Conservation (phyloP, 2,888 invertebrate genomes). For the Halictus quadricinctus region DNA sequence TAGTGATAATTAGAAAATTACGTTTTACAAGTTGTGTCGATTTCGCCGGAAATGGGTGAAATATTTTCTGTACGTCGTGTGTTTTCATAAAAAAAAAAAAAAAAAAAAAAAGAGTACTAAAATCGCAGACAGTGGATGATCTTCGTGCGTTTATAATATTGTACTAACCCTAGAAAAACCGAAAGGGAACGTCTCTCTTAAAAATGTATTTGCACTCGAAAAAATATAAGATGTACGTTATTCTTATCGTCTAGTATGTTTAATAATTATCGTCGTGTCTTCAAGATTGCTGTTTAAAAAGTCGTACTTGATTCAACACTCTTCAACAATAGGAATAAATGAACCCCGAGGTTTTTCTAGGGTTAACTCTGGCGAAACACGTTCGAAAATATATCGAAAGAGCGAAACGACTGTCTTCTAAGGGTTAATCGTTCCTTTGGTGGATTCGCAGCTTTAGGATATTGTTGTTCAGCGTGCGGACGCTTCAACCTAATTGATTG, state of each 20-base stretch:
- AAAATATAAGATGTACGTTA: neutral
- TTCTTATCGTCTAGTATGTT: neutral
- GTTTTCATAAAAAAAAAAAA: no score
- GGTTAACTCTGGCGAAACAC: neutral
- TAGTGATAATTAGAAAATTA: no score
- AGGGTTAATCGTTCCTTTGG: slow-evolving; percentile 19
- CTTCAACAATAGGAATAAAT: neutral
- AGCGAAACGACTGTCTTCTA: neutral
- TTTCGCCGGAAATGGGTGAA: neutral
- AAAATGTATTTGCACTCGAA: neutral
- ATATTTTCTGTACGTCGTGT: neutral
- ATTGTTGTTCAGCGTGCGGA: slow-evolving; percentile 29
- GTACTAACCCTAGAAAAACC: neutral
- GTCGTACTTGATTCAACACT: neutral
- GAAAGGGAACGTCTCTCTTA: neutral
- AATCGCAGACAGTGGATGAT: no score
- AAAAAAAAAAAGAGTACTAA: no score
- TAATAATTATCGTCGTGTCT: no score
- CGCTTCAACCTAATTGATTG: slow-evolving; percentile 12
- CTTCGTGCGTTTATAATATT: neutral
- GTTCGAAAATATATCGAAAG: no score
- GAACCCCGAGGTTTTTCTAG: neutral
- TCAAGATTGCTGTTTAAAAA: neutral
- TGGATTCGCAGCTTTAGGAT: slow-evolving; percentile 21
- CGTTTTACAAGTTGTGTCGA: no score